Evolutionary conservation across 2,113 vertebrate genomes (phyloP).

Genomic region (Rynchops niger): DNA sequence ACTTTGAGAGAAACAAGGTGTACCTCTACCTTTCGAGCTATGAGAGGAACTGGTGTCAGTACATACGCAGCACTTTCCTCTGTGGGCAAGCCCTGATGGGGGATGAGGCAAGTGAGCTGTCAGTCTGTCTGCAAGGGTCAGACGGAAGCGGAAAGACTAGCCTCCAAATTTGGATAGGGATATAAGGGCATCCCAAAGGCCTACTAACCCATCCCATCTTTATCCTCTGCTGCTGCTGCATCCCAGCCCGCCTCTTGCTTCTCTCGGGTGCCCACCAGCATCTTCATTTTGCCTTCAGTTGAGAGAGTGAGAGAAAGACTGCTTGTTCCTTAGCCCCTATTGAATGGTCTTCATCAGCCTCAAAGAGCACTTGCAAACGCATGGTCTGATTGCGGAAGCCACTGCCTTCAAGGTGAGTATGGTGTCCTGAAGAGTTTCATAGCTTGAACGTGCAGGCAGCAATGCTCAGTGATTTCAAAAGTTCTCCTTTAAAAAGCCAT

Average conservation of each 20-base stretch:
- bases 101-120: not conserved
- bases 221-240: not conserved
- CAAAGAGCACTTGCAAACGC: not conserved
- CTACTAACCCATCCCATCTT: not conserved
- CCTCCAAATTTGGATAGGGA: not conserved
- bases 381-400: not conserved
- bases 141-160: not conserved
- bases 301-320: not conserved
- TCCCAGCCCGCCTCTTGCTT: not conserved
- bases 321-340: not conserved
- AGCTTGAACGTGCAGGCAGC: not conserved
- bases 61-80: not conserved
- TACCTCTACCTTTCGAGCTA: not conserved
- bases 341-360: not conserved
- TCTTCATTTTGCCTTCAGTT: not conserved
- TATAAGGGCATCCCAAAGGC: not conserved
- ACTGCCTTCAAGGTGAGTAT: not conserved
- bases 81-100: not conserved
- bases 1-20: not conserved
- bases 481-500: not conserved
- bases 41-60: not conserved
- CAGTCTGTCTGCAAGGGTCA: not conserved
- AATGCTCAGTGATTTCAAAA: not conserved
- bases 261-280: not conserved
- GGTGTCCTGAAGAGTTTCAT: not conserved